Conservation (phyloP, 2,797 vertebrate species). For the Poeciliopsis presidionis region DNA sequence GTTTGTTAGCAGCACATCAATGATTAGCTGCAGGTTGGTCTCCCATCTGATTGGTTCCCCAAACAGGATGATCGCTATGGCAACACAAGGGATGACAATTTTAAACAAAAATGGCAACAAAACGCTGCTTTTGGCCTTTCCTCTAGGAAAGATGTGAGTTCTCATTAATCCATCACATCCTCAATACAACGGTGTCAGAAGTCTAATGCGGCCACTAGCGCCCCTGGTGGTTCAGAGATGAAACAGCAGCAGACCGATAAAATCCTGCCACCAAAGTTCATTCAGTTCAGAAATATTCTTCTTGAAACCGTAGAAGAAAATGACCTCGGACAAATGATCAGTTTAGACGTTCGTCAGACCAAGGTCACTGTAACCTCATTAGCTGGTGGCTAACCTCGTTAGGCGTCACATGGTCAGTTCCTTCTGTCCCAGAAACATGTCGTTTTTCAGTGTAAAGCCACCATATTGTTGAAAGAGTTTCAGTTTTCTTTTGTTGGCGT, state of each 20-base stretch:
- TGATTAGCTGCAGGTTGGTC: slow-evolving; percentile 89
- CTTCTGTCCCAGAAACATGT: background rate
- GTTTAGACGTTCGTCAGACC: background rate
- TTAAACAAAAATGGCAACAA: background rate
- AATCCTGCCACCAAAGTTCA: background rate
- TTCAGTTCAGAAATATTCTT: background rate
- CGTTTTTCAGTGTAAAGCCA: too few relatives aligned
- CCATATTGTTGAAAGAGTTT: too few relatives aligned
- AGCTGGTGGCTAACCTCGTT: background rate
- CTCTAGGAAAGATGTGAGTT: background rate
- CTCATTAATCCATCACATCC: background rate
- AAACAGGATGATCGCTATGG: slow-evolving; percentile 86
- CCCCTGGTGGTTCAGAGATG: background rate
- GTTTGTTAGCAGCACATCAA: slow-evolving; percentile 88
- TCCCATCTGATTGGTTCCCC: slow-evolving; percentile 93
- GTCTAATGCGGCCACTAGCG: background rate
- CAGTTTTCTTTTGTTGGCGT: too few relatives aligned
- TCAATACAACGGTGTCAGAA: background rate
- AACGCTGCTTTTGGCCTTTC: background rate
- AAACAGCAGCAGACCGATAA: background rate
- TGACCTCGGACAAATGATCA: background rate
- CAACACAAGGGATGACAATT: slow-evolving; percentile 9
- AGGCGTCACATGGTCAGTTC: background rate
- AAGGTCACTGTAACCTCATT: background rate
- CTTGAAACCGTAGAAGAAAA: background rate